A percentile compares a stretch with the other conserved stretches of the same genome.
phyloP scores from a whole-genome alignment of 2,888 invertebrate species.

The Ectropis crepuscularia region DNA sequence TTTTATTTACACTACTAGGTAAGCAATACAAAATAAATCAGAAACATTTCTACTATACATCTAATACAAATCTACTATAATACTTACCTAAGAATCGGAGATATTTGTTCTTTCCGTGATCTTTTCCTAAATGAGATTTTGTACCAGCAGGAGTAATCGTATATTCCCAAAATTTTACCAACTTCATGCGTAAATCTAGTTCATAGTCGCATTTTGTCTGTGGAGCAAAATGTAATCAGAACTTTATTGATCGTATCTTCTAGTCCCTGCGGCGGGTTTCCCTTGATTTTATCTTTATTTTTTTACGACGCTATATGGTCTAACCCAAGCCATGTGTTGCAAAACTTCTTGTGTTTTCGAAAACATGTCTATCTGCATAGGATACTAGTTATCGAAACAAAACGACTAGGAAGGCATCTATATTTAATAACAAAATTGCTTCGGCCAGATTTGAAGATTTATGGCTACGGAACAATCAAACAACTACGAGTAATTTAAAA shows the following conservation, averaged over 20 bases:
- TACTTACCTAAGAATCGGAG: too few relatives aligned
- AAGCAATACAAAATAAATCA: too few relatives aligned
- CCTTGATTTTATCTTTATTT: constrained; percentile 5
- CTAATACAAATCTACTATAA: too few relatives aligned
- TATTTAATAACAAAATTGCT: neutral
- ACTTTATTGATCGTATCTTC: constrained; percentile 14
- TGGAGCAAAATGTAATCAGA: constrained; percentile 14
- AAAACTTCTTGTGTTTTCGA: neutral
- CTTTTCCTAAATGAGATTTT: neutral
- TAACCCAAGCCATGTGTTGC: constrained; percentile 4
- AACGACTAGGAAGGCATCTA: neutral
- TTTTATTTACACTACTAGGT: too few relatives aligned
- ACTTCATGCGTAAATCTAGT: constrained; percentile 7
- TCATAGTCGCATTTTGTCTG: constrained; percentile 10
- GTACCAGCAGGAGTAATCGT: neutral
- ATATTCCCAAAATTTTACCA: neutral
- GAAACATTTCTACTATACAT: too few relatives aligned
- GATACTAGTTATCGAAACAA: constrained; percentile 1
- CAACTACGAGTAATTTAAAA: too few relatives aligned
- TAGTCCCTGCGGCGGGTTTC: constrained; percentile 3
- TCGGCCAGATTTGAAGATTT: neutral
- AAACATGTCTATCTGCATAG: neutral
- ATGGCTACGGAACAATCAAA: too few relatives aligned
- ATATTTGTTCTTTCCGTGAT: neutral
- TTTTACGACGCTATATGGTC: constrained; percentile 6